Conservation (phyloP, 64 coral and sea anemone genomes). For the Montipora efflorescens region DNA sequence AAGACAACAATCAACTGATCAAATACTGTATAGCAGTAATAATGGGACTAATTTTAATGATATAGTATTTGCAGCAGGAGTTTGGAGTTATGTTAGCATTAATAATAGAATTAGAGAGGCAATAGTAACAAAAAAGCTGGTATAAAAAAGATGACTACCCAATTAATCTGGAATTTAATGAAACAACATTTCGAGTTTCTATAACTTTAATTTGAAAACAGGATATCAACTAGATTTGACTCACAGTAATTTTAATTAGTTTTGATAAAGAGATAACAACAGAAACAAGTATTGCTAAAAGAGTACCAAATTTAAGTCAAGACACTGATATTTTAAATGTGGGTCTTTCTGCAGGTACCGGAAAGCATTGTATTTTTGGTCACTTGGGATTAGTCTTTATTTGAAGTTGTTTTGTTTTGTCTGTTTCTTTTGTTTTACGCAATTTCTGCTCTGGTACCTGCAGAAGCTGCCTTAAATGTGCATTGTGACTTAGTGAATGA, state of each 20-base stretch:
- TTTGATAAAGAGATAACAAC: neutral
- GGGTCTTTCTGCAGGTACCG: too few relatives aligned
- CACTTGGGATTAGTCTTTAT: too few relatives aligned
- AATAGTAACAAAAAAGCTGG: too few relatives aligned
- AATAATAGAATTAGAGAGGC: neutral
- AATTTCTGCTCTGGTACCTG: too few relatives aligned
- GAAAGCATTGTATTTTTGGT: too few relatives aligned
- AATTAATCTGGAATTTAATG: neutral
- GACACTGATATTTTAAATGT: neutral
- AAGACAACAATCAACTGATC: neutral
- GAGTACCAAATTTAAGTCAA: neutral
- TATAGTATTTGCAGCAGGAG: neutral
- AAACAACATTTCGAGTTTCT: neutral
- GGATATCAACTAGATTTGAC: neutral
- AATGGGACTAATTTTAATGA: neutral
- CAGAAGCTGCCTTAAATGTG: too few relatives aligned
- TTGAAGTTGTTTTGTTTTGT: too few relatives aligned
- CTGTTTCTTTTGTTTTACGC: too few relatives aligned
- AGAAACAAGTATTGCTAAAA: neutral
- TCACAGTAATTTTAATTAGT: neutral
- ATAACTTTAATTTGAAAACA: neutral
- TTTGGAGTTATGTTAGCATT: neutral
- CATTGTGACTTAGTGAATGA: neutral
- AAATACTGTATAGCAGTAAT: neutral
- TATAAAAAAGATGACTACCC: neutral